A percentile compares a stretch with the other conserved stretches of the same genome.
Evolutionary conservation across 1,140 invertebrate genomes (phyloP).

Genomic region (Vollenhovia emeryi): DNA sequence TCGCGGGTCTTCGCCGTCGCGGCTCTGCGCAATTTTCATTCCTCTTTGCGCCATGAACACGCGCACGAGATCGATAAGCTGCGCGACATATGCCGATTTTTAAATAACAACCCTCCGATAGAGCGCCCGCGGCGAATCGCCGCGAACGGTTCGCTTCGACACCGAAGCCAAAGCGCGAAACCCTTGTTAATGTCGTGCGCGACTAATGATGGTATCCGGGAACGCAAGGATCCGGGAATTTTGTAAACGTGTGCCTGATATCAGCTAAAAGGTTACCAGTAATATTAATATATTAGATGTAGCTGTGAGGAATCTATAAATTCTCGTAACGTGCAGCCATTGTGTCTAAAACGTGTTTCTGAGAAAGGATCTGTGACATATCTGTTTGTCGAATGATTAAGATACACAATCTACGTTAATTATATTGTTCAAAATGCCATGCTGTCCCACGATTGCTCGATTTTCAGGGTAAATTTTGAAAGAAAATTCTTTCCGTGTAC

Average conservation of each 20-base stretch:
- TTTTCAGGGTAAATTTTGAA: too few relatives aligned
- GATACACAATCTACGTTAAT: neutral
- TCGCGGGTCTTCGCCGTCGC: neutral
- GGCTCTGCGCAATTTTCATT: neutral
- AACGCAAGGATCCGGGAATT: neutral
- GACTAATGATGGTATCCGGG: neutral
- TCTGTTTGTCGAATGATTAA: neutral
- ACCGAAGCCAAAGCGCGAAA: neutral
- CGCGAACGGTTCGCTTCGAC: neutral
- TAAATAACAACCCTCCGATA: slow-evolving; percentile 60
- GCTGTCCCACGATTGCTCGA: too few relatives aligned
- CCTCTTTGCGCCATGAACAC: neutral
- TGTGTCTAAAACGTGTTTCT: neutral
- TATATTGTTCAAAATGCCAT: too few relatives aligned
- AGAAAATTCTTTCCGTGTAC: too few relatives aligned
- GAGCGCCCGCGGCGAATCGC: neutral
- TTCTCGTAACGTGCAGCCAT: too few relatives aligned
- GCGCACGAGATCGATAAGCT: slow-evolving; percentile 40
- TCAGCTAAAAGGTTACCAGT: neutral
- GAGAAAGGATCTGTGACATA: neutral
- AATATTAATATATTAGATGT: neutral
- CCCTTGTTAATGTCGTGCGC: neutral
- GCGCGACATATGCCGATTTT: slow-evolving; percentile 55
- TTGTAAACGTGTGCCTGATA: too few relatives aligned
- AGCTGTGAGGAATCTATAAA: neutral